phyloP scores from a whole-genome alignment of 2,113 vertebrate species.

The Embiotoca jacksoni region DNA sequence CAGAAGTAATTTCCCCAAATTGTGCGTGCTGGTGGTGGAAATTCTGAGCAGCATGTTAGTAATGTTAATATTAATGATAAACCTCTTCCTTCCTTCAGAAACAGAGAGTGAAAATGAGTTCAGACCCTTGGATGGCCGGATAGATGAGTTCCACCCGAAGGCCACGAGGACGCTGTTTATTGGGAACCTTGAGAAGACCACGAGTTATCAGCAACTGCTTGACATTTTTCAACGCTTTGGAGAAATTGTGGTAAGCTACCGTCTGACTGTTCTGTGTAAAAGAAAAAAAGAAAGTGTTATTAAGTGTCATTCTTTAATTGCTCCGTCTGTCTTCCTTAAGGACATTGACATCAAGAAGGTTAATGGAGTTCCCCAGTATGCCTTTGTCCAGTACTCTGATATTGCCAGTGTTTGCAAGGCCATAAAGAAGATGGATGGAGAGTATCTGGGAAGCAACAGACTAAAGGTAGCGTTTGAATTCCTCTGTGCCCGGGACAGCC shows the following conservation, averaged over 20 bases:
- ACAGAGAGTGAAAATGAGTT: slow-evolving; percentile 99
- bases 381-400: slow-evolving; percentile 97
- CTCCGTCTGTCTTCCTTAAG: slow-evolving; percentile 75
- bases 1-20: not conserved
- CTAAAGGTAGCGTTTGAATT: slow-evolving; percentile 88
- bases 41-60: not conserved
- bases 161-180: slow-evolving; percentile 98
- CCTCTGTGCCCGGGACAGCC: no score
- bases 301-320: slow-evolving; percentile 11
- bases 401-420: slow-evolving; percentile 99
- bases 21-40: no score
- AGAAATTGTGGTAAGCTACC: slow-evolving; percentile 93
- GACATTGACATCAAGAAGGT: slow-evolving; percentile 99
- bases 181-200: slow-evolving; percentile 98
- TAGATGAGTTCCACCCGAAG: slow-evolving; percentile 99
- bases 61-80: slow-evolving; percentile 11
- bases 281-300: not conserved
- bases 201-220: slow-evolving; percentile 96
- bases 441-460: slow-evolving; percentile 96
- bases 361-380: slow-evolving; percentile 97
- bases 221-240: slow-evolving; percentile 98
- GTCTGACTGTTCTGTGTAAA: not conserved
- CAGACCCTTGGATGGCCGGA: slow-evolving; percentile 95
- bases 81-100: slow-evolving; percentile 81
- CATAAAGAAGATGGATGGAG: slow-evolving; percentile 99